These are phyloP conservation scores for Phataginus tetradactyla DNA, from an alignment of 2,797 vertebrate species.

Conservation along the genomic window DNA sequence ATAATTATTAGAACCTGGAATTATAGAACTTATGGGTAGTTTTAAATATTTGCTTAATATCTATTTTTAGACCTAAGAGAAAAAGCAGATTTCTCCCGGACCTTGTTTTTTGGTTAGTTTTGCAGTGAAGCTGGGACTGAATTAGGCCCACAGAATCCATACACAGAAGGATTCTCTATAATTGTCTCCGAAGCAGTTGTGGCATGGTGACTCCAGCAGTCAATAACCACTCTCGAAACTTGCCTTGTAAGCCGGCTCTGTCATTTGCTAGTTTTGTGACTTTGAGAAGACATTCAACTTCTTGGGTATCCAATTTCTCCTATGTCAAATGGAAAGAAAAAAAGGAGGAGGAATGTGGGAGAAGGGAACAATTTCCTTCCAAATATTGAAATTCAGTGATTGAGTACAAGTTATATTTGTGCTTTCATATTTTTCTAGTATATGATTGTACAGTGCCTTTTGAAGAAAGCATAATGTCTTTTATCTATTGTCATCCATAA, in stretches of 20 bases:
- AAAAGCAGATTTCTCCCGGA: not conserved
- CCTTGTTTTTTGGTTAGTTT: not conserved
- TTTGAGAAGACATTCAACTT: not conserved
- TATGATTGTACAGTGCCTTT: rapidly evolving
- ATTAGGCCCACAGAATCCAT: no score
- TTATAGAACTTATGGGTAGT: not conserved
- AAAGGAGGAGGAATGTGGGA: not conserved
- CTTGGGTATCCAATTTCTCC: not conserved
- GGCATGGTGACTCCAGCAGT: not conserved
- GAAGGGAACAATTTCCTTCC: not conserved
- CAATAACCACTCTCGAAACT: not conserved
- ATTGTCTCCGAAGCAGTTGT: not conserved
- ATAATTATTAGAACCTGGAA: not conserved
- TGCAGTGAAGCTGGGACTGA: not conserved
- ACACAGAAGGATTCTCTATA: rapidly evolving
- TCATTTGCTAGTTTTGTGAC: not conserved
- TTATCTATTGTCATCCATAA: not conserved
- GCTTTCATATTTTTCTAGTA: not conserved
- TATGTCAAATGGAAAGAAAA: not conserved
- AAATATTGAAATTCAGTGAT: not conserved
- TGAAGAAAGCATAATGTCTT: not conserved
- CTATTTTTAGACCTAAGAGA: not conserved
- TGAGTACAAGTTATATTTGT: not conserved
- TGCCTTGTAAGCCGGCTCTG: not conserved
- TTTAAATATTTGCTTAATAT: not conserved